phyloP scores from a whole-genome alignment of 2,113 vertebrate genomes.

The Pyxicephalus adspersus region DNA sequence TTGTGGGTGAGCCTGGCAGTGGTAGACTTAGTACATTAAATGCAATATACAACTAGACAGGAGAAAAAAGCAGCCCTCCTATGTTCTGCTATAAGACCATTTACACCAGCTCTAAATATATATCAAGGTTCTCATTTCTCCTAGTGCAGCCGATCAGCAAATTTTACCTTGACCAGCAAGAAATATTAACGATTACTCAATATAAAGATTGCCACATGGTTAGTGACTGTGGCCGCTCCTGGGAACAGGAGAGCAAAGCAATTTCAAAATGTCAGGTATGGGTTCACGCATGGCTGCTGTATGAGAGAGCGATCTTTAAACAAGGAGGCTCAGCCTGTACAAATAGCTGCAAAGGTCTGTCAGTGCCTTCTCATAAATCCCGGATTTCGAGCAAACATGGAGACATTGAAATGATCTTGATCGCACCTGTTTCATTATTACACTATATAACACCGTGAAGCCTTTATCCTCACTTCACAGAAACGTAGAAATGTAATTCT shows the following conservation, averaged over 20 bases:
- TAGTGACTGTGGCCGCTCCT: neutral
- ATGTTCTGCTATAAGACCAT: too few species aligned
- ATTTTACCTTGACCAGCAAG: conserved; percentile 54
- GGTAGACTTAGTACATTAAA: too few species aligned
- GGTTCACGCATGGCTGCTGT: neutral
- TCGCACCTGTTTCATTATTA: neutral
- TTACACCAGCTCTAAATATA: conserved; percentile 26
- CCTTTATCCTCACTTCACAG: neutral
- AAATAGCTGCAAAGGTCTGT: conserved; percentile 23
- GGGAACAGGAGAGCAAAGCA: conserved; percentile 37
- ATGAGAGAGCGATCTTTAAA: conserved; percentile 30
- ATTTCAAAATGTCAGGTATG: conserved; percentile 46
- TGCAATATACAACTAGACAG: too few species aligned
- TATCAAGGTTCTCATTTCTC: conserved; percentile 9
- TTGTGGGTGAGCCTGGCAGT: too few species aligned
- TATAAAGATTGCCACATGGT: conserved; percentile 39
- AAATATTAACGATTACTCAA: conserved; percentile 21
- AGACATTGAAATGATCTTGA: neutral
- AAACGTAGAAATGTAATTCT: neutral
- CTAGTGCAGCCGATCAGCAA: neutral
- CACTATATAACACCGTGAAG: neutral
- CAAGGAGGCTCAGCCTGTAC: conserved; percentile 14
- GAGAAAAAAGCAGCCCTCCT: too few species aligned
- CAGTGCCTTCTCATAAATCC: conserved; percentile 22
- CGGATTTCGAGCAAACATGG: neutral